Conservation (phyloP, 2,113 vertebrate species). For the Callipepla californica region DNA sequence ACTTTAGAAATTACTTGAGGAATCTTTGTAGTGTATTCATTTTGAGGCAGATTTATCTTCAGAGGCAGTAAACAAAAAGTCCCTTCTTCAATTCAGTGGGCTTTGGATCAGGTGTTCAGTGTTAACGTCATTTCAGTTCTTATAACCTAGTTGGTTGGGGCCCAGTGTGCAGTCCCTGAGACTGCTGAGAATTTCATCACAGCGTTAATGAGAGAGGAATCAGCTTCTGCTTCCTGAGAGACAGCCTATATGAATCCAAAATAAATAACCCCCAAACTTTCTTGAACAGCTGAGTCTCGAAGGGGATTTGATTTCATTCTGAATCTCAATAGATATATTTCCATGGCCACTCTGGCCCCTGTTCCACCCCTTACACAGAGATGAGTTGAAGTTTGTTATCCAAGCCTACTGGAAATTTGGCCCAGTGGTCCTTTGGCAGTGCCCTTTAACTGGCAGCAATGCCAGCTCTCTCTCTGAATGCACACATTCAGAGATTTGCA, state of each 20-base stretch:
- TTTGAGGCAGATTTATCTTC: constrained; percentile 35
- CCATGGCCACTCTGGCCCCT: not conserved
- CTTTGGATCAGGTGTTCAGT: constrained; percentile 22
- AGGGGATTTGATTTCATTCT: constrained; percentile 16
- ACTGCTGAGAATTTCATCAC: constrained; percentile 8
- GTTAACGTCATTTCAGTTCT: constrained; percentile 47
- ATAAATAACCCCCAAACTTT: not conserved
- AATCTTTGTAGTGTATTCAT: constrained; percentile 38
- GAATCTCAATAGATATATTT: not conserved
- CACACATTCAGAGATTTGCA: not conserved
- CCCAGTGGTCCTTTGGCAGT: constrained; percentile 40
- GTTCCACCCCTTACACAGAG: not conserved
- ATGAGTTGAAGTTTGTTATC: not conserved
- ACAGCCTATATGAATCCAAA: not conserved
- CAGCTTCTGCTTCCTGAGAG: constrained; percentile 6
- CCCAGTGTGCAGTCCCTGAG: not conserved
- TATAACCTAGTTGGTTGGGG: constrained; percentile 24
- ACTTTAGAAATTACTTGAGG: constrained; percentile 48
- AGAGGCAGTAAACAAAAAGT: constrained; percentile 14
- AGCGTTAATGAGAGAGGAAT: constrained; percentile 6
- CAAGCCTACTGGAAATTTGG: not conserved
- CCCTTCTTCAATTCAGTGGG: constrained; percentile 12
- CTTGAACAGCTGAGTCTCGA: not conserved
- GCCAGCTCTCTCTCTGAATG: constrained; percentile 19
- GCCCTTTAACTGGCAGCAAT: not conserved